phyloP scores from a whole-genome alignment of 2,797 vertebrate species.

The Helarctos malayanus region DNA sequence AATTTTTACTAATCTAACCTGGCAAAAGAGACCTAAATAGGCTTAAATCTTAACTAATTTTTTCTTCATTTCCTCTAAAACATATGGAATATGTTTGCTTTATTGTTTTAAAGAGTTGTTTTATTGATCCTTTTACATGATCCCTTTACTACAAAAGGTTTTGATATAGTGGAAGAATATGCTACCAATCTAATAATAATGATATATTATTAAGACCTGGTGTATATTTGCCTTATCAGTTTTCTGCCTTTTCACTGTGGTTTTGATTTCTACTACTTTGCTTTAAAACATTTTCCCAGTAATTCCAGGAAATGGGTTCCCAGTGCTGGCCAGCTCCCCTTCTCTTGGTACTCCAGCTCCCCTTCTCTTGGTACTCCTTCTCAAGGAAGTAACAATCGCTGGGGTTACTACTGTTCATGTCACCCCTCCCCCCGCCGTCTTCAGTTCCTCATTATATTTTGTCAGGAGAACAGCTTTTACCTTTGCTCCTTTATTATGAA shows the following conservation, averaged over 20 bases:
- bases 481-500: conserved; percentile 82
- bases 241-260: background rate
- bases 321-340: background rate
- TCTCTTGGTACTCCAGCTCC: background rate
- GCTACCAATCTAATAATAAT: conserved; percentile 18
- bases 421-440: conserved; percentile 77
- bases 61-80: conserved; percentile 74
- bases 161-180: background rate
- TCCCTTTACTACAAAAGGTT: conserved; percentile 39
- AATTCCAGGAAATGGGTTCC: background rate
- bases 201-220: background rate
- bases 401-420: conserved; percentile 57
- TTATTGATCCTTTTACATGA: conserved; percentile 75
- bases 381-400: background rate
- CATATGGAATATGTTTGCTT: conserved; percentile 78
- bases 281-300: background rate
- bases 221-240: background rate
- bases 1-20: conserved; percentile 76
- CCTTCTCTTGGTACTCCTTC: background rate
- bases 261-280: background rate
- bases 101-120: conserved; percentile 77
- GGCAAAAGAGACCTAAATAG: conserved; percentile 66
- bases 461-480: conserved; percentile 78
- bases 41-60: conserved; percentile 72
- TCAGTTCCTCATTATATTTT: conserved; percentile 83